Conservation (phyloP, 2,113 vertebrate species). For the Nesoenas mayeri region DNA sequence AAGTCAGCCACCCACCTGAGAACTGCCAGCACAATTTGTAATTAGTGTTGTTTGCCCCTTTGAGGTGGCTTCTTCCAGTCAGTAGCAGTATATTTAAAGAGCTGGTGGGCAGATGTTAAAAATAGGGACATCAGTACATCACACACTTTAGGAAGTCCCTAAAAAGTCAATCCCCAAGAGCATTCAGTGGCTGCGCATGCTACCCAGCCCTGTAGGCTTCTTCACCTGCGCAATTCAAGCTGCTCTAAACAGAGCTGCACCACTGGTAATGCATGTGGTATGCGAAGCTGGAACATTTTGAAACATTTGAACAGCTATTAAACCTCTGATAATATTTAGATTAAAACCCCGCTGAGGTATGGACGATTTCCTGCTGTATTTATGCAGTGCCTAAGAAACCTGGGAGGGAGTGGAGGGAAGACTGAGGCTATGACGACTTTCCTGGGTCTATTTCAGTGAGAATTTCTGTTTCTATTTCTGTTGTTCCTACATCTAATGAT, state of each 20-base stretch:
- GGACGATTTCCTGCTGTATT: not conserved
- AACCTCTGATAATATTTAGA: not conserved
- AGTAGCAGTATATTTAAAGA: not conserved
- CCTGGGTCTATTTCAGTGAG: not conserved
- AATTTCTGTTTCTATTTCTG: conserved; percentile 43
- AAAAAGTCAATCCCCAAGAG: not conserved
- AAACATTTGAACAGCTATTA: not conserved
- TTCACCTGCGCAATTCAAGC: not conserved
- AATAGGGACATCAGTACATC: not conserved
- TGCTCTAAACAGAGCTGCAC: not conserved
- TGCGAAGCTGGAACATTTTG: not conserved
- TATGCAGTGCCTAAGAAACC: not conserved
- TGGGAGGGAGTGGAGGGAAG: not conserved
- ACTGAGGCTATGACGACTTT: not conserved
- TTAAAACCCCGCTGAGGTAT: not conserved
- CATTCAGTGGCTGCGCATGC: rapidly evolving
- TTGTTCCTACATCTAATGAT: not conserved
- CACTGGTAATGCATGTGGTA: not conserved
- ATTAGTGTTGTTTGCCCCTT: not conserved
- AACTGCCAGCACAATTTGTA: not conserved
- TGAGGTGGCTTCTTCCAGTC: not conserved
- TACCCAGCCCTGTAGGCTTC: not conserved
- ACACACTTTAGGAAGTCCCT: not conserved
- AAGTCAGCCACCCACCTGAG: not conserved
- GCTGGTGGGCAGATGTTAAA: not conserved